Evolutionary conservation across 2,888 invertebrate genomes (phyloP), one percentile per base, ranked within the genome.

Genomic region (Hoplodrina ambigua): DNA sequence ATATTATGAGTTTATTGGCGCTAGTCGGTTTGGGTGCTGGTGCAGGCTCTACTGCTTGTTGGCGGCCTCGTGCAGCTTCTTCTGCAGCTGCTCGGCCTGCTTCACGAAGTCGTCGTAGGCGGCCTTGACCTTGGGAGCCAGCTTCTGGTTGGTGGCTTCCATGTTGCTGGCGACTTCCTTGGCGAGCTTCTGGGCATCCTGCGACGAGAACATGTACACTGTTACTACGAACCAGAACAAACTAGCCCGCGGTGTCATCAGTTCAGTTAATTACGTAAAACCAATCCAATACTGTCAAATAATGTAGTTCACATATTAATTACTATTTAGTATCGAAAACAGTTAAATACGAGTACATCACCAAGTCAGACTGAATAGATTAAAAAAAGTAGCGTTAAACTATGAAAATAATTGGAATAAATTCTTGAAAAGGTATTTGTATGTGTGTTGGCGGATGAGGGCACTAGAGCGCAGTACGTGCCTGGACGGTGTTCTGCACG

Each of bases 31-130:
- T 13, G 44, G 55, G 20, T 20, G 54, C 15, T n/a, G 20, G 20
- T 5, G 57, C 30, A 19, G 13, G n/a, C 50, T 44, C 87, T 77
- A 92, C 86, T 93, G 93, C 92, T 94, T 94, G 88, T 58, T 88
- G 88, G 95, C 94, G 74, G 91, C 94, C 25, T 93, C 94, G 88
- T 93, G 94, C 78, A 95, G 52, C 78, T 93, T 93, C 92, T 93
- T 91, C 89, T 93, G 93, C 62, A 95, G 85, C 37, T 85, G 85
- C 86, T 93, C 85, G 57, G 88, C 89, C 57, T 92, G 89, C 88
- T 93, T 92, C 30, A 90, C 88, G 88, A 95, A 93, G 85, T 90
- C 90, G 33, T 94, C 92, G 91, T 92, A 95, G 2, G 94, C 95
- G 33, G 85, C 84, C 90, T 94, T 92, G 86, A 95, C 80, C 89